Conservation (phyloP, 2,797 vertebrate genomes). For the Craterocephalus amniculus region DNA sequence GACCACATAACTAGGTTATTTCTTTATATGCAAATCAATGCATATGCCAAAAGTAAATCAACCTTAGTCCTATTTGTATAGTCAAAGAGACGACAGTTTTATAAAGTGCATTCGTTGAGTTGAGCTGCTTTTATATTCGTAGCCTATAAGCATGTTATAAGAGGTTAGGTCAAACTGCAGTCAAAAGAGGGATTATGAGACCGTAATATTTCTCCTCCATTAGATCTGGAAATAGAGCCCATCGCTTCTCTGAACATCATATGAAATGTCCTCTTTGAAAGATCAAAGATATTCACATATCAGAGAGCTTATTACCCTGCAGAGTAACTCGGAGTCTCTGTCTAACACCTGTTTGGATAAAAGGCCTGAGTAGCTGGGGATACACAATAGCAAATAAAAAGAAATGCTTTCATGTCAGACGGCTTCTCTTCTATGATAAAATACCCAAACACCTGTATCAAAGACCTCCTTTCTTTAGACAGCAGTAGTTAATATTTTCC, state of each 20-base stretch:
- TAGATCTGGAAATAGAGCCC: conserved; percentile 19
- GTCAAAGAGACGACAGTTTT: not conserved
- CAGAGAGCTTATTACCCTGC: conserved; percentile 34
- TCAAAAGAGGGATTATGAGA: conserved; percentile 1
- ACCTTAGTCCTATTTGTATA: conserved; percentile 12
- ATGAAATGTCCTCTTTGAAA: conserved; percentile 41
- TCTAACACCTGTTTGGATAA: conserved; percentile 43
- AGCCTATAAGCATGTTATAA: not conserved
- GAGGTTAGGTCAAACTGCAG: not conserved
- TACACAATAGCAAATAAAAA: conserved; percentile 24
- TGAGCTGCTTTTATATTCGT: not conserved
- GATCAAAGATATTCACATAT: conserved; percentile 45
- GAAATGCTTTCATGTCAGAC: conserved; percentile 34
- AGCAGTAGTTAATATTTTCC: conserved; percentile 60
- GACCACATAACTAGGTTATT: not conserved
- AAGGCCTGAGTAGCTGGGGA: conserved; percentile 31
- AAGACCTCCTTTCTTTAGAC: conserved; percentile 14
- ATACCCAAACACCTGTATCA: conserved; percentile 23
- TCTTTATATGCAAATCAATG: conserved; percentile 14
- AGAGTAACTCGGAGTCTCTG: conserved; percentile 16
- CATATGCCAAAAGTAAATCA: conserved; percentile 21
- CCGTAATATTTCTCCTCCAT: not conserved
- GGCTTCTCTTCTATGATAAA: conserved; percentile 24
- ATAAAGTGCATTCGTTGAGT: not conserved
- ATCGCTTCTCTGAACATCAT: conserved; percentile 15